These are phyloP conservation scores for Lichenostomus cassidix DNA, from an alignment of 2,113 vertebrate species.

Conservation along the genomic window DNA sequence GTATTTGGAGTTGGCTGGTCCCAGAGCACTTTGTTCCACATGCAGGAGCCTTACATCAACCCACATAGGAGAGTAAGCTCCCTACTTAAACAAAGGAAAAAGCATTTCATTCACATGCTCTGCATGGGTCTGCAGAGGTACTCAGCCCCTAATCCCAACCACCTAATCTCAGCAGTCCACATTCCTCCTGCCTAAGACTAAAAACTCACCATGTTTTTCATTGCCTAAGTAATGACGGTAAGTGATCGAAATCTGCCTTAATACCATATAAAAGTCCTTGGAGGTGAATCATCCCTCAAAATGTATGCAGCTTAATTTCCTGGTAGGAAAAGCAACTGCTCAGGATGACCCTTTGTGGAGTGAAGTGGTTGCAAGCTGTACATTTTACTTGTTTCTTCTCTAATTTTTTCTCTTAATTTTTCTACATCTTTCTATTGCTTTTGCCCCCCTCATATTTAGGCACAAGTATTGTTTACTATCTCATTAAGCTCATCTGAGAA, in stretches of 20 bases:
- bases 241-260: neutral
- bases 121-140: neutral
- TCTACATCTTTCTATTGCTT: neutral
- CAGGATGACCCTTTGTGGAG: conserved; percentile 77
- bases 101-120: neutral
- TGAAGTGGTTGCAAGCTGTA: conserved; percentile 71
- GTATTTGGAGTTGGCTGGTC: neutral
- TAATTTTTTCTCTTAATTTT: neutral
- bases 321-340: conserved; percentile 64
- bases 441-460: neutral
- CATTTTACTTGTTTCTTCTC: neutral
- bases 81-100: neutral
- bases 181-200: neutral
- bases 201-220: neutral
- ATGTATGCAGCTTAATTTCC: conserved; percentile 76
- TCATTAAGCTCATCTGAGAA: conserved; percentile 21
- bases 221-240: neutral
- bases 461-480: conserved; percentile 11
- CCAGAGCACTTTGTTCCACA: neutral
- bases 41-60: neutral
- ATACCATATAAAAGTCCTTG: neutral
- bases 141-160: neutral
- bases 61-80: neutral
- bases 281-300: conserved; percentile 72
- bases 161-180: neutral